Conservation (phyloP, 2,113 vertebrate genomes). For the Cryptotis parvus region DNA sequence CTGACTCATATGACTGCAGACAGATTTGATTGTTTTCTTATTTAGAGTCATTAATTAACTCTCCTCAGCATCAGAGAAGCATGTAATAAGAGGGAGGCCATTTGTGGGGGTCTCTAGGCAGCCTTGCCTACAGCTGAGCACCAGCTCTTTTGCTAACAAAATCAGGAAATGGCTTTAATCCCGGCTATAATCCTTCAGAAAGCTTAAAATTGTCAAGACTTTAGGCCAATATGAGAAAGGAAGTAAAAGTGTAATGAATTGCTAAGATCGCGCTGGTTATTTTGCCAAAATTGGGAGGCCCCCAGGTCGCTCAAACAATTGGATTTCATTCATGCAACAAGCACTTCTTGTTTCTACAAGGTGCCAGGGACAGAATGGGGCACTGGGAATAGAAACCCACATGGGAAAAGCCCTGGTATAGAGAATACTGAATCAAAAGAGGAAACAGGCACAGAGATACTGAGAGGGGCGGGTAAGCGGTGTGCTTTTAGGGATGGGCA, state of each 20-base stretch:
- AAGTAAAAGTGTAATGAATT: constrained; percentile 63
- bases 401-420: constrained; percentile 1
- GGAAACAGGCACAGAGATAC: not conserved
- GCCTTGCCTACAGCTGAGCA: constrained; percentile 49
- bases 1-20: constrained; percentile 76
- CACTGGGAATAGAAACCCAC: not conserved
- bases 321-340: constrained; percentile 37
- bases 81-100: constrained; percentile 72
- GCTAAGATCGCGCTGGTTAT: constrained; percentile 44
- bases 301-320: constrained; percentile 4
- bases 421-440: constrained; percentile 36
- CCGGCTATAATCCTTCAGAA: constrained; percentile 46
- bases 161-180: constrained; percentile 66
- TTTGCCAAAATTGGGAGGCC: constrained; percentile 47
- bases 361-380: not conserved
- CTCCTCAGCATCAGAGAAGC: constrained; percentile 72
- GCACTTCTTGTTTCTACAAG: constrained; percentile 16
- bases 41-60: constrained; percentile 80
- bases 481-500: constrained; percentile 42
- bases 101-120: constrained; percentile 71
- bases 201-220: constrained; percentile 43
- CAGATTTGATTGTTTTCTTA: constrained; percentile 82
- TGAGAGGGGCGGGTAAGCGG: constrained; percentile 21
- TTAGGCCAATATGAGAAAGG: constrained; percentile 56
- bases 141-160: constrained; percentile 51